Base-by-base conservation (phyloP, 2,113 vertebrate genomes). In the Tonatia bakeri region DNA sequence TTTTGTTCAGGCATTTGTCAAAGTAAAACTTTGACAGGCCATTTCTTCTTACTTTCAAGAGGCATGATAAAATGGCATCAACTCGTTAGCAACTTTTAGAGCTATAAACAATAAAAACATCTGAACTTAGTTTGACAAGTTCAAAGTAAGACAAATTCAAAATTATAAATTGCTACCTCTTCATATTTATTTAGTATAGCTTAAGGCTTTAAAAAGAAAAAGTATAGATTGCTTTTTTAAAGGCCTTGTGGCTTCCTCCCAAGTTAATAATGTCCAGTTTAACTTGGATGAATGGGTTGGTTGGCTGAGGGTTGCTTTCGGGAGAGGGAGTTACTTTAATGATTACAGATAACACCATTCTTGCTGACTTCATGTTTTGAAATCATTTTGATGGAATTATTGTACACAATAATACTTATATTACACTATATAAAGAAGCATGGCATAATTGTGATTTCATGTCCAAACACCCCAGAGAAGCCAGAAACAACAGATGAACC, bases 181-280 rank as follows among this genome's bases (percentile, higher is more conserved):
- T 84, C 1, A 4, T 38, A 59, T 45, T 81, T 88, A 86, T 61
- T 82, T 47, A 52, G 12, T 70, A 33, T 64, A 70, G 79, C 81
- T 86, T 83, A 84, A 94, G n/a, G 45, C 56, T 95, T 83, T 31
- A 31, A 50, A 94, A 94, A 47, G 43, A 40, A 77, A 83, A 69
- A 76, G 19, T 70, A 2, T 15, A 47, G 45, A n/a, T 59, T 28
- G 17, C 12, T 82, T 54, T 79, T 36, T 24, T 79, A 61, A 67
- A 87, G n/a, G 36, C 16, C 61, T 95, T 47, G 5, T 85, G 38
- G 16, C 47, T 67, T 79, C 17, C 33, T 61, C 81, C 84, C 86
- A 86, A 73, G 56, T 82, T 61, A 77, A 56, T 79, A 79, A 47
- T 59, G 82, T 93, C 22, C 19, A 45, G 14, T 82, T 88, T 88